Base-by-base conservation (phyloP, 2,797 vertebrate genomes). In the Apogon hyalosoma region DNA sequence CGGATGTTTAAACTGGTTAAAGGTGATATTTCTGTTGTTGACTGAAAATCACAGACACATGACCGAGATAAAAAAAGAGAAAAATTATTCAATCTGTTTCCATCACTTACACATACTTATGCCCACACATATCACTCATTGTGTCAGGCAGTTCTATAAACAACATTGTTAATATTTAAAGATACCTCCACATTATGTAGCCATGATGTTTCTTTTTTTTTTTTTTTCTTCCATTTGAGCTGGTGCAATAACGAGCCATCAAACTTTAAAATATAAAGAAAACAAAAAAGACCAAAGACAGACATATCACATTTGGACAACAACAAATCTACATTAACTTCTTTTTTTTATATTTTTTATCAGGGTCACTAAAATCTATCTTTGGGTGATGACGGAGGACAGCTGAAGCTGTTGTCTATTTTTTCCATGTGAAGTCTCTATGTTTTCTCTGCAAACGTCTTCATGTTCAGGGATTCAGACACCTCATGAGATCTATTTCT, bases 381-480 rank as follows among this genome's bases (percentile, higher is more conserved):
- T 14, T 73, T 50, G 24, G 71, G 51, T 49, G 69, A 56, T 36
- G 8, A 24, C 33, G 3, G 21, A 69, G 39, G 8, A 66, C 19
- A 11, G 54, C 61, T 66, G 38, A 82, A 83, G 70, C 81, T 76
- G 73, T 71, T 51, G 42, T 77, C 50, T 82, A 43, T 66, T 76
- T 57, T 61, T 36, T 64, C 56, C 55, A 63, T 67, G 9, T 58
- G 18, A 42, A 15, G 28, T 40, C 24, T 28, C 6, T 19, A 10
- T 16, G 40, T 16, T 56, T 49, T 53, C 38, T 31, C 31, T 75
- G 53, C 42, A 75, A 50, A 69, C 59, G 28, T 66, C 50, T 64
- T 68, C 42, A 55, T 64, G 62, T 88, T 87, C 84, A 90, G 81
- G 84, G 86, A 85, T 77, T 75, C 42, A 61, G 60, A 52, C 69